phyloP scores from a whole-genome alignment of 2,797 vertebrate species.

The Morelia viridis region DNA sequence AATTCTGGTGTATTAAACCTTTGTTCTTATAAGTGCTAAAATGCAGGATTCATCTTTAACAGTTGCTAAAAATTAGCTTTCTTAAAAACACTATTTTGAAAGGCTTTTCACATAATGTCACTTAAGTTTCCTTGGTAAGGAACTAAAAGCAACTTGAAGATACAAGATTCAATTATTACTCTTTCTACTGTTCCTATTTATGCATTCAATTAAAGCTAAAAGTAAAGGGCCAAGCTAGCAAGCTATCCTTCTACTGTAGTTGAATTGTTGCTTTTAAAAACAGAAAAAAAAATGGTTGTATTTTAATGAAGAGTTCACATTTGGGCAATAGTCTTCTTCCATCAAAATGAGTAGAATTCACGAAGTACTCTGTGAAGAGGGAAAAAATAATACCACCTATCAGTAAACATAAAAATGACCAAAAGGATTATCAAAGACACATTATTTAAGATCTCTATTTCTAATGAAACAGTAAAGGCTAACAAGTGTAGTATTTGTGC shows the following conservation, averaged over 20 bases:
- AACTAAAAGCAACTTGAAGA: constrained; percentile 66
- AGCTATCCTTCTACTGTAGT: constrained; percentile 56
- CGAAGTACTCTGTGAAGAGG: constrained; percentile 58
- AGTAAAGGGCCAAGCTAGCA: constrained; percentile 63
- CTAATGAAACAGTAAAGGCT: not conserved
- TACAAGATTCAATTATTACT: constrained; percentile 67
- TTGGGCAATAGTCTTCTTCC: constrained; percentile 64
- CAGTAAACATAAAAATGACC: constrained; percentile 37
- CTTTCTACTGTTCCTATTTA: constrained; percentile 72
- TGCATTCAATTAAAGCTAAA: constrained; percentile 65
- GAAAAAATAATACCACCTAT: constrained; percentile 43
- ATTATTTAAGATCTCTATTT: not conserved
- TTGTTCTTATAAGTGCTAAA: constrained; percentile 62
- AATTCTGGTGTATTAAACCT: constrained; percentile 62
- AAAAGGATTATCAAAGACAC: not conserved
- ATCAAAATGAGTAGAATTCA: constrained; percentile 64
- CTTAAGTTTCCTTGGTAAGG: constrained; percentile 56
- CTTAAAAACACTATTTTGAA: constrained; percentile 60
- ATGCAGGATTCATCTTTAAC: constrained; percentile 69
- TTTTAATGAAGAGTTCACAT: constrained; percentile 62
- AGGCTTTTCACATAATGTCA: constrained; percentile 65
- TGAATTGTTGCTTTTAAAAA: constrained; percentile 57
- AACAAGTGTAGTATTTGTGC: not conserved
- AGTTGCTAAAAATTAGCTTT: constrained; percentile 66
- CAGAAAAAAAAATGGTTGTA: constrained; percentile 56